phyloP scores from a whole-genome alignment of 1,140 invertebrate species.

The Ooceraea biroi region DNA sequence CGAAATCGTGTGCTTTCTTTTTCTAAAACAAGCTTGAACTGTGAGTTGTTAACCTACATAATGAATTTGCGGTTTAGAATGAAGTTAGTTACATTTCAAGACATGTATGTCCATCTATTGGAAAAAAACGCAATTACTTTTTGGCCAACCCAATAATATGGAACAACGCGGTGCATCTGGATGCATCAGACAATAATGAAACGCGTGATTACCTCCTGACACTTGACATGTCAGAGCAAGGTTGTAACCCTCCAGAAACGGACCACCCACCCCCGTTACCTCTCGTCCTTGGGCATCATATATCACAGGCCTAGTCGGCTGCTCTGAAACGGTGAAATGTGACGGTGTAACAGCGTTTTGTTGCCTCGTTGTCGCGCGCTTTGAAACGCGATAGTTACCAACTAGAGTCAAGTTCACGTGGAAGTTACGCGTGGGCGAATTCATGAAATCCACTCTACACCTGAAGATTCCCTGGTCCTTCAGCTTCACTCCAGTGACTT shows the following conservation, averaged over 20 bases:
- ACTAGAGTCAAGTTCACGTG: constrained; percentile 94
- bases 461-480: constrained; percentile 93
- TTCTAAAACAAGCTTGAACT: too few species aligned
- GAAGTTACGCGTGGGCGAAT: constrained; percentile 94
- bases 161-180: not conserved
- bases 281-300: constrained; percentile 93
- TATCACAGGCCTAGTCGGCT: constrained; percentile 92
- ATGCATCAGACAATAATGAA: not conserved
- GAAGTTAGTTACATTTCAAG: too few species aligned
- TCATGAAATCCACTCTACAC: constrained; percentile 94
- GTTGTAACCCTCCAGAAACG: constrained; percentile 93
- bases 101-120: too few species aligned
- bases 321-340: constrained; percentile 87
- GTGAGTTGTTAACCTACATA: too few species aligned
- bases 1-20: too few species aligned
- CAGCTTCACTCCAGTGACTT: constrained; percentile 90
- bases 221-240: constrained; percentile 93
- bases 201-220: constrained; percentile 91
- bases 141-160: too few species aligned
- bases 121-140: too few species aligned
- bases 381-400: constrained; percentile 88
- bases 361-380: not conserved
- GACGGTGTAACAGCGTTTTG: not conserved
- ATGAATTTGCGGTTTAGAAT: too few species aligned
- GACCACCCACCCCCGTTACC: constrained; percentile 91